Evolutionary conservation across 1,140 invertebrate species (phyloP), one percentile per base, ranked within the genome.

Genomic region (Tetragnatha versicolor): DNA sequence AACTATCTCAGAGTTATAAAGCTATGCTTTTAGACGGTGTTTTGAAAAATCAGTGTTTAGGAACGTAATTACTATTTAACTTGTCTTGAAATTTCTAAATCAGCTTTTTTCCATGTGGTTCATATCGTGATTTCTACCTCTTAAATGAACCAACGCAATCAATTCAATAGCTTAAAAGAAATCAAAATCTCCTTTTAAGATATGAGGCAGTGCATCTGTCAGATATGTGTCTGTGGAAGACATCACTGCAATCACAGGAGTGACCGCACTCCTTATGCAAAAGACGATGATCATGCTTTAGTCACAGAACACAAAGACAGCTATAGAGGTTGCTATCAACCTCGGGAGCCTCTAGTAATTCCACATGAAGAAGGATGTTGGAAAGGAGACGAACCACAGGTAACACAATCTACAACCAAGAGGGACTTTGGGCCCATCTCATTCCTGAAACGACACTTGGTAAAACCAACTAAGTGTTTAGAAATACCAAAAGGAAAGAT

Each of bases 161-260:
- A 33, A n/a, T n/a, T n/a, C 55, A 58, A 58, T 58, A 58, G 55
- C 35, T 58, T 25, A 20, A 7, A n/a, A 3, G 20, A 31, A n/a
- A 31, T 20, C 3, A 9, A 33, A 51, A 12, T 6, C n/a, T 33
- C 33, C 22, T 29, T 35, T 12, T 1, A n/a, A 33, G 51, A n/a
- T 20, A 65, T 77, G 47, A 66, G 60, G 33, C 60, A 77, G 42
- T 77, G 73, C 31, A 77, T 77, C 55, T 77, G 73, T 20, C 60
- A 77, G 33, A 77, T 77, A 39, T 77, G 73, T 27, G 42, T 65
- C 37, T 77, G 73, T 39, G 73, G 73, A 6, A 60, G 49, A 9
- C 73, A 77, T 29, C 60, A 33, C n/a, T 77, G 73, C 17, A 61
- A 63, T 7, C 73, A 77, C 27, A 77, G 22, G 5, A 66, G 31